A percentile compares a stretch with the other conserved stretches of the same genome.
phyloP scores from a whole-genome alignment of 2,797 vertebrate species.

The Poecilia gillii region DNA sequence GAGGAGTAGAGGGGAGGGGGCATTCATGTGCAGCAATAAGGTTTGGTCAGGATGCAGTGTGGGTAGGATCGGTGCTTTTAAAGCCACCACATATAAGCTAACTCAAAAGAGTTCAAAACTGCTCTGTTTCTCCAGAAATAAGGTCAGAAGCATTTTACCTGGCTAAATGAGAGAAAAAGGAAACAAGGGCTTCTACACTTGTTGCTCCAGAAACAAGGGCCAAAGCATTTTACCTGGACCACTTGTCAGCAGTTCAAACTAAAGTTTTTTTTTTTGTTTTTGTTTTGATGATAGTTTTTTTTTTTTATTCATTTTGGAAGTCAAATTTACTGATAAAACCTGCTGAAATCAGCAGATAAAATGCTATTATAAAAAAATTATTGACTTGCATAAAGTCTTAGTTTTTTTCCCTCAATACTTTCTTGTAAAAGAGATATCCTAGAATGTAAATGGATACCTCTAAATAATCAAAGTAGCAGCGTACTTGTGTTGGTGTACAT shows the following conservation, averaged over 20 bases:
- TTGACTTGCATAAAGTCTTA: background rate
- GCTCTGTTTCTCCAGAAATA: background rate
- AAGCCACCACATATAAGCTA: background rate
- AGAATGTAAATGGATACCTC: conserved; percentile 66
- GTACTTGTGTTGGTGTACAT: conserved; percentile 42
- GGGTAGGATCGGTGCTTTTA: background rate
- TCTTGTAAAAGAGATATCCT: conserved; percentile 21
- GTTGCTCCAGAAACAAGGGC: background rate
- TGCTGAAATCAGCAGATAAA: background rate
- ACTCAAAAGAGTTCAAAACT: background rate
- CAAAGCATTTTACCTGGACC: background rate
- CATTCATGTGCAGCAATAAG: background rate
- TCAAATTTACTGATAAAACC: background rate
- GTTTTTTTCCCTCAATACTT: background rate
- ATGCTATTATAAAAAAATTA: background rate
- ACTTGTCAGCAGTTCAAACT: background rate
- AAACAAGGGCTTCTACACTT: no score
- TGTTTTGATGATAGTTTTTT: background rate
- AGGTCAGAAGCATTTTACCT: background rate
- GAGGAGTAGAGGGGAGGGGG: no score
- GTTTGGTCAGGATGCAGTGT: background rate
- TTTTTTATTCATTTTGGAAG: background rate
- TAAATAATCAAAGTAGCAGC: conserved; percentile 67
- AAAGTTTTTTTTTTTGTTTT: background rate
- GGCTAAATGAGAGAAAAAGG: background rate